These are phyloP conservation scores for Parambassis ranga DNA, from an alignment of 2,797 vertebrate genomes.

Conservation along the genomic window DNA sequence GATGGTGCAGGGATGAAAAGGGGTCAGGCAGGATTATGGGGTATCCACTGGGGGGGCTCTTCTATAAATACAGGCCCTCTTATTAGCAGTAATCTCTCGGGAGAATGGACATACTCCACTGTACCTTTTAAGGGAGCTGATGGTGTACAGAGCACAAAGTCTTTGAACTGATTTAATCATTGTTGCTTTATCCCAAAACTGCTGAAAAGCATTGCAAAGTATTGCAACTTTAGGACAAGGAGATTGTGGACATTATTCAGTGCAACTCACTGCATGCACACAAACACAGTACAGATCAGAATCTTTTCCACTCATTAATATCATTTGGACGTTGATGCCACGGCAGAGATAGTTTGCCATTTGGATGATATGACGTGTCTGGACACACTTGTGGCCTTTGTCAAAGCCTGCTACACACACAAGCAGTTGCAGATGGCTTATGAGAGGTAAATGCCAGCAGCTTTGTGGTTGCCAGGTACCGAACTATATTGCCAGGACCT, in stretches of 20 bases:
- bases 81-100: conserved; percentile 80
- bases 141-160: conserved; percentile 22
- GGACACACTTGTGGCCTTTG: conserved; percentile 61
- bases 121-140: conserved; percentile 82
- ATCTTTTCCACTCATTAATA: neutral
- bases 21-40: conserved; percentile 76
- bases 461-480: conserved; percentile 67
- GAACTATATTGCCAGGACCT: conserved; percentile 60
- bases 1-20: conserved; percentile 54
- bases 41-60: conserved; percentile 67
- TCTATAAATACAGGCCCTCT: conserved; percentile 85
- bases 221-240: neutral
- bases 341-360: conserved; percentile 1
- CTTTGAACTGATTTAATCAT: conserved; percentile 19
- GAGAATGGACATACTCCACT: conserved; percentile 67
- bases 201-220: neutral
- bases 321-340: conserved; percentile 13
- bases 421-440: conserved; percentile 72
- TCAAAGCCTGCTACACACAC: conserved; percentile 44
- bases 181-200: conserved; percentile 1
- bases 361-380: conserved; percentile 40
- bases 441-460: conserved; percentile 52
- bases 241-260: too few species aligned
- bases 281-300: too few species aligned
- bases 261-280: too few species aligned